Evolutionary conservation across 2,888 invertebrate genomes (phyloP).

Genomic region (Geotrupes spiniger): DNA sequence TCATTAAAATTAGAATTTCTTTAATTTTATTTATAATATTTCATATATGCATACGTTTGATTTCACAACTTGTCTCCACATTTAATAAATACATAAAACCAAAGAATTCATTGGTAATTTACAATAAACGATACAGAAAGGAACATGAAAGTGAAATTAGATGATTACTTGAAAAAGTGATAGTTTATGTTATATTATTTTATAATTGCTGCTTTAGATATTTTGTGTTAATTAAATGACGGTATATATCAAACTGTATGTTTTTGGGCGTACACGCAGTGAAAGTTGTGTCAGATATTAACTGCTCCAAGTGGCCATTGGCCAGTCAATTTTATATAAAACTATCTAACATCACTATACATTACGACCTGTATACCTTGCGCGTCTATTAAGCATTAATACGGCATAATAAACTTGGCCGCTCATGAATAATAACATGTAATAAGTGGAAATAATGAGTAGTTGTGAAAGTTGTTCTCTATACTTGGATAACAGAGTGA

Average conservation of each 20-base stretch:
- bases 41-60: too few relatives aligned
- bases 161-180: too few relatives aligned
- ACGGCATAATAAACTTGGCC: conserved; percentile 33
- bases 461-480: conserved; percentile 39
- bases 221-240: background rate
- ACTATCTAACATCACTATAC: conserved; percentile 4
- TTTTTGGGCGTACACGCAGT: background rate
- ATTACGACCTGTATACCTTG: background rate
- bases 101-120: too few relatives aligned
- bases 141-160: too few relatives aligned
- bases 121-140: too few relatives aligned
- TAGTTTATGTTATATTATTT: too few relatives aligned
- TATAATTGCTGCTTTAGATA: too few relatives aligned
- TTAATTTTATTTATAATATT: too few relatives aligned
- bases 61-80: too few relatives aligned
- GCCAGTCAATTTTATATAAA: conserved; percentile 4
- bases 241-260: background rate
- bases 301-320: background rate
- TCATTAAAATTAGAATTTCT: too few relatives aligned
- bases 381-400: conserved; percentile 29
- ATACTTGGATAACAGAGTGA: conserved; percentile 21
- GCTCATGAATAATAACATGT: conserved; percentile 38
- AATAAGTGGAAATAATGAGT: conserved; percentile 37
- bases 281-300: conserved; percentile 1
- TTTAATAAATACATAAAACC: too few relatives aligned